Conservation (phyloP, 2,113 vertebrate genomes). For the Abramis brama region DNA sequence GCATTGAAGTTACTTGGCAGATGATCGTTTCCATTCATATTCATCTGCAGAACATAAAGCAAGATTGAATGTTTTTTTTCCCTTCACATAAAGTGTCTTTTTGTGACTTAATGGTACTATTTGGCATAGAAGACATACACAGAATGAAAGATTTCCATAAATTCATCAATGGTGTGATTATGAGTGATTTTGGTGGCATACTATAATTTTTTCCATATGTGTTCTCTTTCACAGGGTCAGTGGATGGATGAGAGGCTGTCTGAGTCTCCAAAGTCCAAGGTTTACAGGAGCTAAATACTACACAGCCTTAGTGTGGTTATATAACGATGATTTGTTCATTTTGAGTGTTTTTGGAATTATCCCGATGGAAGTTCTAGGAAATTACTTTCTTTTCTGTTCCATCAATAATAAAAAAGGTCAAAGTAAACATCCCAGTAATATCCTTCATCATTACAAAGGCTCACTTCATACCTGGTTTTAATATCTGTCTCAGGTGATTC, state of each 20-base stretch:
- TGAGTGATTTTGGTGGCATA: background rate
- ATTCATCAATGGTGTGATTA: background rate
- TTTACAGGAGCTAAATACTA: background rate
- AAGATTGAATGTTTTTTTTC: background rate
- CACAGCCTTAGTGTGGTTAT: background rate
- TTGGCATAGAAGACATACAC: slow-evolving; percentile 3
- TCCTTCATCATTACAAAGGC: background rate
- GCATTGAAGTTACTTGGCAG: slow-evolving; percentile 87
- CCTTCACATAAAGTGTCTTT: background rate
- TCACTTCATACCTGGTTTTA: background rate
- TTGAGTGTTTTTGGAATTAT: background rate
- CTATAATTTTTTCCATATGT: background rate
- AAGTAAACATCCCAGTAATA: background rate
- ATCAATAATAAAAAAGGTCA: background rate
- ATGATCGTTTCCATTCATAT: slow-evolving; percentile 80
- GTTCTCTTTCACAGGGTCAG: background rate
- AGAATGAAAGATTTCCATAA: slow-evolving; percentile 20
- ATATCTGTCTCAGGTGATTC: background rate
- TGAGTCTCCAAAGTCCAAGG: background rate
- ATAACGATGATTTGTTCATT: background rate
- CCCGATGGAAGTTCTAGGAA: background rate
- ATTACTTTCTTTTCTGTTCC: background rate
- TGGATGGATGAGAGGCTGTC: background rate
- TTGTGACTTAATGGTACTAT: background rate
- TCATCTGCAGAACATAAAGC: slow-evolving; percentile 75